These are phyloP conservation scores for Busseola fusca DNA, from an alignment of 2,888 invertebrate genomes.

Conservation along the genomic window DNA sequence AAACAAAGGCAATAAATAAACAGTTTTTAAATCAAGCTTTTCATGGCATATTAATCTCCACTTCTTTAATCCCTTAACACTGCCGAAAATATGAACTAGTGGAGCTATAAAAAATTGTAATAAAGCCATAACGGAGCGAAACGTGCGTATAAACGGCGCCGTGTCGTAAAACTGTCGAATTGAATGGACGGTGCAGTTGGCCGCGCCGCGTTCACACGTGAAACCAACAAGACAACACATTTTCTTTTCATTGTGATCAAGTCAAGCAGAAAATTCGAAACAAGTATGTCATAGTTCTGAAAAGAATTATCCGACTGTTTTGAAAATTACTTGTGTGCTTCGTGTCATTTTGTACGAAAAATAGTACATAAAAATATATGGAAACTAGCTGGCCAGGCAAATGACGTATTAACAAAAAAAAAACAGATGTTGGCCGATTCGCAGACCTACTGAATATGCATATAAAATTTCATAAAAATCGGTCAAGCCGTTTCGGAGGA, in stretches of 20 bases:
- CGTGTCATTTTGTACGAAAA: too few relatives aligned
- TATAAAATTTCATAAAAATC: too few relatives aligned
- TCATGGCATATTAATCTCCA: constrained; percentile 65
- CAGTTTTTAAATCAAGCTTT: constrained; percentile 38
- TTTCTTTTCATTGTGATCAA: constrained; percentile 55
- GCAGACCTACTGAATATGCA: too few relatives aligned
- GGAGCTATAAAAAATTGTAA: constrained; percentile 83
- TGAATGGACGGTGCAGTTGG: constrained; percentile 76
- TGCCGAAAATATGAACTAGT: constrained; percentile 82
- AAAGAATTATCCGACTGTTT: neutral
- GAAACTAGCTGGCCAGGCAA: too few relatives aligned
- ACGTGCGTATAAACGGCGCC: constrained; percentile 81
- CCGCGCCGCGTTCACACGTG: constrained; percentile 62
- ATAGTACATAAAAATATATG: neutral
- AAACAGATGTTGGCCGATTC: too few relatives aligned
- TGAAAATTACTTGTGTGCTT: neutral
- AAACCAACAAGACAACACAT: constrained; percentile 60
- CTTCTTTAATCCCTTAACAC: constrained; percentile 78
- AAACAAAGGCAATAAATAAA: constrained; percentile 1
- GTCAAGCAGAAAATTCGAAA: constrained; percentile 34
- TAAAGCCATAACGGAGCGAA: constrained; percentile 81
- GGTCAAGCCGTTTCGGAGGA: too few relatives aligned
- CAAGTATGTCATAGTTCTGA: neutral
- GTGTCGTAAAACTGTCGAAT: constrained; percentile 83
- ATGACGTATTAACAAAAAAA: too few relatives aligned